Evolutionary conservation across 2,888 invertebrate genomes (phyloP).

Genomic region (Icerya purchasi): DNA sequence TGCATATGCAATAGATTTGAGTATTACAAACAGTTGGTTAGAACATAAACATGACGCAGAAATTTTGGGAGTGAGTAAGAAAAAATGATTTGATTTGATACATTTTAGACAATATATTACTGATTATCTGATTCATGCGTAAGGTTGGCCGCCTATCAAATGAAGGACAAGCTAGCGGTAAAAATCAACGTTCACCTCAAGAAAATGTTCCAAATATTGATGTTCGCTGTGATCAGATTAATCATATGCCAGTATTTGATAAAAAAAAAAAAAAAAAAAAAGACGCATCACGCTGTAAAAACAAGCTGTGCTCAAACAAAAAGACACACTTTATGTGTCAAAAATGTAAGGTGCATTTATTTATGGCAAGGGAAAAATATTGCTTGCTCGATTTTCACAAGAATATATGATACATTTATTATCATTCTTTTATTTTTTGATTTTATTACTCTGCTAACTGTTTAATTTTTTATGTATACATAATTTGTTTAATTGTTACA

Average conservation of each 20-base stretch:
- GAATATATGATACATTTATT: too few relatives aligned
- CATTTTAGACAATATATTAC: not conserved
- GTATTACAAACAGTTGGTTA: not conserved
- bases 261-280: not conserved
- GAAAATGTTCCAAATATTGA: not conserved
- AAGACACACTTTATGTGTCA: not conserved
- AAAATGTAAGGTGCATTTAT: not conserved
- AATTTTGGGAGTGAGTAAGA: not conserved
- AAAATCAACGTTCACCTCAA: not conserved
- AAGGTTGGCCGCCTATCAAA: not conserved
- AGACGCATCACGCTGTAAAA: not conserved
- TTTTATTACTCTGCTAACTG: too few relatives aligned
- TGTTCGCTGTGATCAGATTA: not conserved
- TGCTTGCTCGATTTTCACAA: not conserved
- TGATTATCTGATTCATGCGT: not conserved
- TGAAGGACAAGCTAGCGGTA: not conserved
- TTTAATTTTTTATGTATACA: too few relatives aligned
- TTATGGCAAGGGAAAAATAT: not conserved
- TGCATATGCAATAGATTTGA: not conserved
- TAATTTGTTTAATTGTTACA: too few relatives aligned
- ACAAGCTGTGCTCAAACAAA: not conserved
- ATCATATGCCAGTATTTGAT: not conserved
- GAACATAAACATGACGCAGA: not conserved
- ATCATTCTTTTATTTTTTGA: too few relatives aligned
- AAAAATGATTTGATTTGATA: not conserved